A percentile compares a stretch with the other conserved stretches of the same genome.
These are phyloP conservation scores for Montipora efflorescens DNA, from an alignment of 64 coral and sea anemone species.

Conservation along the genomic window DNA sequence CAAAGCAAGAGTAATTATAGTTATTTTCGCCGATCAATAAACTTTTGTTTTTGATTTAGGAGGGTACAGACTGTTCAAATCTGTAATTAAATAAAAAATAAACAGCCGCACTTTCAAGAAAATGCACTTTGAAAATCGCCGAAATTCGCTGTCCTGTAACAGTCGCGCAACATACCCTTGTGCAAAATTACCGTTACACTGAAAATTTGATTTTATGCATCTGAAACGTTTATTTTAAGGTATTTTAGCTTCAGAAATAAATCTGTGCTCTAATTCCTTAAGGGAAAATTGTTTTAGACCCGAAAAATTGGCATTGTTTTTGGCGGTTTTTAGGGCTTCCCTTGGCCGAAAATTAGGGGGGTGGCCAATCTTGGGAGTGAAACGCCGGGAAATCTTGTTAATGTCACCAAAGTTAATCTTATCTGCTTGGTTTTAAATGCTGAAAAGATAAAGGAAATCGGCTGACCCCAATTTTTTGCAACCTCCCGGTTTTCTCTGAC, in stretches of 20 bases:
- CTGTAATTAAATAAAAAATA: conserved; percentile 1
- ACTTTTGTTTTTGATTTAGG: background rate
- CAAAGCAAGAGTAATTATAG: no score
- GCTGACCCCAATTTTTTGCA: no score
- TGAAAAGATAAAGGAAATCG: no score
- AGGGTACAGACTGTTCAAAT: background rate
- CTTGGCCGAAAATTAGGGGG: background rate
- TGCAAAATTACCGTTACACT: background rate
- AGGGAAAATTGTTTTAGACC: background rate
- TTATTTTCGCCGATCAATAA: conserved; percentile 5
- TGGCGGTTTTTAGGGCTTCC: background rate
- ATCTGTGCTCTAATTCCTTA: background rate
- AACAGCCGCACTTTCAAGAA: background rate
- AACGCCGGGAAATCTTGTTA: background rate
- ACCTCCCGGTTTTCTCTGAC: no score
- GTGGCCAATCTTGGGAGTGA: background rate
- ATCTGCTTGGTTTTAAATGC: no score
- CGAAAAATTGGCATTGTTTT: background rate
- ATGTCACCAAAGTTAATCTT: no score
- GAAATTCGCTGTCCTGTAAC: background rate
- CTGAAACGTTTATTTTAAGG: background rate
- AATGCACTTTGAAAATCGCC: background rate
- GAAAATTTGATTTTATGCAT: background rate
- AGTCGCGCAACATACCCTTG: background rate
- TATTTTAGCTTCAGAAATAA: background rate